A percentile compares a stretch with the other conserved stretches of the same genome.
Evolutionary conservation across 1,140 invertebrate species (phyloP).

Genomic region (Steinernema feltiae): DNA sequence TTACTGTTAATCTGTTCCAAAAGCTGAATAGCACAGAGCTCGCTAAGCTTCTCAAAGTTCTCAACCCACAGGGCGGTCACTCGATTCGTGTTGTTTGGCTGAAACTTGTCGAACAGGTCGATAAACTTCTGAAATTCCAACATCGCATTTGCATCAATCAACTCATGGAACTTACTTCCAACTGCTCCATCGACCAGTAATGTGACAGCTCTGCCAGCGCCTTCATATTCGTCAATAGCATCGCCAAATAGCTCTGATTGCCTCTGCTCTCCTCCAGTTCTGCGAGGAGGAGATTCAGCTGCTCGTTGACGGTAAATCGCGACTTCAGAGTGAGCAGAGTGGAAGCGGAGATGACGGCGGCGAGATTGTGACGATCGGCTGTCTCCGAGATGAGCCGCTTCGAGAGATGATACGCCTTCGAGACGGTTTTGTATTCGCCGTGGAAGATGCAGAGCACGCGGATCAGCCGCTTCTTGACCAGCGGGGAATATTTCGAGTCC

Average conservation of each 20-base stretch:
- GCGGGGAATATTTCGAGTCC: slow-evolving; percentile 16
- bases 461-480: slow-evolving; percentile 38
- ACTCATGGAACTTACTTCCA: background rate
- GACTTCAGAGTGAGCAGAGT: background rate
- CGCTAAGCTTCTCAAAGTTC: background rate
- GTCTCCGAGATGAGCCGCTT: background rate
- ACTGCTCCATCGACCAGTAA: background rate
- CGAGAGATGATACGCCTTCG: background rate
- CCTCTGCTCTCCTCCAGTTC: background rate
- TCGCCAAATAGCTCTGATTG: background rate
- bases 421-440: background rate
- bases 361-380: background rate
- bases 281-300: background rate
- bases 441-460: slow-evolving; percentile 26
- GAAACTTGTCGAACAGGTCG: background rate
- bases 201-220: background rate
- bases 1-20: background rate
- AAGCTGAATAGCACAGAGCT: background rate
- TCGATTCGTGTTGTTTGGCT: background rate
- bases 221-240: background rate
- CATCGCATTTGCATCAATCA: background rate
- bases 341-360: background rate
- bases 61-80: background rate
- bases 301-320: background rate
- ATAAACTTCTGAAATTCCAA: background rate